phyloP scores from a whole-genome alignment of 2,113 vertebrate species.

The Boleophthalmus pectinirostris region DNA sequence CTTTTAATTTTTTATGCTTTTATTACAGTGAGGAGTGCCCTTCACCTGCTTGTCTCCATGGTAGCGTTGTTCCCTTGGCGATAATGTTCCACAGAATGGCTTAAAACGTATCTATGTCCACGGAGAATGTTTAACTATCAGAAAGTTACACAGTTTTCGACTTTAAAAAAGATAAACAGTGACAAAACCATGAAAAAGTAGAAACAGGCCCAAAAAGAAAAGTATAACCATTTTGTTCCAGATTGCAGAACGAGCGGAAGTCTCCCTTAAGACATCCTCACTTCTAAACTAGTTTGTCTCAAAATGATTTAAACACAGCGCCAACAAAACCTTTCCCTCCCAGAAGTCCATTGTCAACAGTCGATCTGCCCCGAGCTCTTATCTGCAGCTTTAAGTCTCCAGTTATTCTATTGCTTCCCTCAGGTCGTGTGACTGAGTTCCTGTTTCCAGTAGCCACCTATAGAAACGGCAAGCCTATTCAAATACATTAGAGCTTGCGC shows the following conservation, averaged over 20 bases:
- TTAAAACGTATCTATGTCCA: too few species aligned
- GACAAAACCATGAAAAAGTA: too few species aligned
- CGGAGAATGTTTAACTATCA: too few species aligned
- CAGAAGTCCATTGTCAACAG: not conserved
- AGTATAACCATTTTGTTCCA: not conserved
- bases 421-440: constrained; percentile 1
- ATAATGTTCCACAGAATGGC: too few species aligned
- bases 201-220: not conserved
- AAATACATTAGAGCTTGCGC: not conserved
- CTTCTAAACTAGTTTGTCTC: not conserved
- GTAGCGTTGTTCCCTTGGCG: too few species aligned
- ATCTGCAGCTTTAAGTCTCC: not conserved
- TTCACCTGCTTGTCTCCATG: too few species aligned
- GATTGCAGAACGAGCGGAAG: not conserved
- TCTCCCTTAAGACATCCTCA: not conserved
- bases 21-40: too few species aligned
- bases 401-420: not conserved
- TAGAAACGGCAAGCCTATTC: not conserved
- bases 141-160: too few species aligned
- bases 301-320: not conserved
- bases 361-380: not conserved
- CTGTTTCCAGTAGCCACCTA: constrained; percentile 6
- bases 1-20: too few species aligned
- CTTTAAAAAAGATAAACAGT: too few species aligned
- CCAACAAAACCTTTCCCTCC: not conserved